Evolutionary conservation across 1,140 invertebrate genomes (phyloP), one percentile per base, ranked within the genome.

Genomic region (Acromyrmex charruanus): DNA sequence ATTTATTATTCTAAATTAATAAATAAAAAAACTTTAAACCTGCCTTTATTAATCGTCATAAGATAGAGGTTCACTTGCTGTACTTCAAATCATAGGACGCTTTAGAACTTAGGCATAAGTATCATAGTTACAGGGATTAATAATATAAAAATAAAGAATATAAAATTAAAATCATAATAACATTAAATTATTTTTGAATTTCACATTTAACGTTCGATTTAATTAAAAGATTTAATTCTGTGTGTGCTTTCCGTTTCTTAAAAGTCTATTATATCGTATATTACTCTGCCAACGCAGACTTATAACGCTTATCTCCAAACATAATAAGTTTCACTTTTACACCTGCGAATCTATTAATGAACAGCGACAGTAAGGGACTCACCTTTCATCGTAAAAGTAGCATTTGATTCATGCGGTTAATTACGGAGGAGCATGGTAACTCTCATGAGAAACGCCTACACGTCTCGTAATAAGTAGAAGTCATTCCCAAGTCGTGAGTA

Each of bases 301-400:
- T 59, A 39, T 2, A 39, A 10, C 10, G 35, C 5, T 44, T 12
- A 39, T n/a, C n/a, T 18, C 2, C 35, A 53, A 49, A 25, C 35
- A 44, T 44, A 39, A 39, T 39, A 44, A 55, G 39, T 84, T 44
- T 84, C 55, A 74, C 25, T 74, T 80, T 84, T 39, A 53, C 25
- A 61, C n/a, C 69, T 49, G 44, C 7, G 14, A 74, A 84, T 61
- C 69, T 39, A 84, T 74, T 74, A 61, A 84, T 74, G 49, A 82
- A 31, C 7, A 51, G 55, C 39, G 25, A 74, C 18, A 21, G 39
- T 14, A 0, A 49, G 28, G 28, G 49, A 44, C n/a, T 4, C 35
- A 59, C 7, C 39, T 61, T 21, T 16, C 25, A 35, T 84, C 55
- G 39, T 49, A 74, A 84, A 74, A 74, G 39, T n/a, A 16, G 14